Conservation (phyloP, 2,113 vertebrate species). For the Boleophthalmus pectinirostris region DNA sequence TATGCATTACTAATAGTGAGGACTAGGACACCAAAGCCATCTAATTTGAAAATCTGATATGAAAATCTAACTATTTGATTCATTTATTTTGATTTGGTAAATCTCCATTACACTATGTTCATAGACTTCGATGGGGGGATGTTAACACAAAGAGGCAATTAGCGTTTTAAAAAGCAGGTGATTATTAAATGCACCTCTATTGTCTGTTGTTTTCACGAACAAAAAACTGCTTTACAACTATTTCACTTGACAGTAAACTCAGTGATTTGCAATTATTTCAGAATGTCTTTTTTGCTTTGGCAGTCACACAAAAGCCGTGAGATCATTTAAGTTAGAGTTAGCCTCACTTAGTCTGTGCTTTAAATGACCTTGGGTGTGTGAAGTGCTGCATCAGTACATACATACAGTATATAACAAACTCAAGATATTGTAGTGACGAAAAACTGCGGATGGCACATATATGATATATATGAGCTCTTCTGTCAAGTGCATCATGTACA, state of each 20-base stretch:
- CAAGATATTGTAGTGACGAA: not conserved
- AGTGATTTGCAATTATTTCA: not conserved
- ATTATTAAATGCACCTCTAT: not conserved
- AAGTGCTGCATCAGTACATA: not conserved
- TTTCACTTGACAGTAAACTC: not conserved
- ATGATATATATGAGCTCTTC: not conserved
- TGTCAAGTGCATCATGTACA: too few relatives aligned
- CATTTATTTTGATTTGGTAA: not conserved
- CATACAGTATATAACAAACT: not conserved
- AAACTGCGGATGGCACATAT: not conserved
- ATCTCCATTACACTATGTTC: not conserved
- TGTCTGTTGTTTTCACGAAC: not conserved
- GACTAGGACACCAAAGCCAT: not conserved
- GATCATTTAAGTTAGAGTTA: not conserved
- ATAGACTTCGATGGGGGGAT: not conserved
- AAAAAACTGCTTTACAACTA: too few relatives aligned
- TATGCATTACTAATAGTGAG: constrained; percentile 15
- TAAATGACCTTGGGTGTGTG: not conserved
- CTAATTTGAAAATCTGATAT: not conserved
- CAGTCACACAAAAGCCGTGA: not conserved
- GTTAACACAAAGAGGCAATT: not conserved
- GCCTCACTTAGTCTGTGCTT: not conserved
- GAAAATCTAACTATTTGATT: not conserved
- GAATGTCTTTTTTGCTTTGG: not conserved
- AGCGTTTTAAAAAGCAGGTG: not conserved